Evolutionary conservation across 2,797 vertebrate genomes (phyloP).

Genomic region (Aselliscus stoliczkanus): DNA sequence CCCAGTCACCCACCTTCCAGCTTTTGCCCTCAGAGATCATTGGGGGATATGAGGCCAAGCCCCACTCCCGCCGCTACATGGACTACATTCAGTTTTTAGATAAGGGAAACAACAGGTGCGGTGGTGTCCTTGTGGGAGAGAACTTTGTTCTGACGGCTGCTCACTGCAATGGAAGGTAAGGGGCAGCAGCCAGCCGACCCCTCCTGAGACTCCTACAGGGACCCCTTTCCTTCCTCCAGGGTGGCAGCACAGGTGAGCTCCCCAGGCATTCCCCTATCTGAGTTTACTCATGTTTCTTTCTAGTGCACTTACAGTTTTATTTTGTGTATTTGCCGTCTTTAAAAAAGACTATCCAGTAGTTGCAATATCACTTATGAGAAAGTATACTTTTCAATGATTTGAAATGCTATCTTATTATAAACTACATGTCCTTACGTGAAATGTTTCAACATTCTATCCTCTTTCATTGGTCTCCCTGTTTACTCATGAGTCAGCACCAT

Average conservation of each 20-base stretch:
- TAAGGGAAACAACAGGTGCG: fast-evolving
- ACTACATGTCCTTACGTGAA: not conserved
- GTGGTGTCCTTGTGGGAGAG: not conserved
- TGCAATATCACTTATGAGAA: not conserved
- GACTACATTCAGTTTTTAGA: not conserved
- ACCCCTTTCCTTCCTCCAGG: not conserved
- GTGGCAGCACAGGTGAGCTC: too few relatives aligned
- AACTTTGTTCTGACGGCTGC: conserved; percentile 42
- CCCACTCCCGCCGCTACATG: conserved; percentile 41
- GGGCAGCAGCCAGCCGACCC: not conserved
- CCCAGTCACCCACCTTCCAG: not conserved
- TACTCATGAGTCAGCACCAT: not conserved
- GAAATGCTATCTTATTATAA: not conserved
- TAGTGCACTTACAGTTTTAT: not conserved
- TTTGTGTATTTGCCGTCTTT: not conserved
- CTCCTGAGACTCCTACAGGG: not conserved
- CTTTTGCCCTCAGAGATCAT: conserved; percentile 38
- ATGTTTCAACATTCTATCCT: not conserved
- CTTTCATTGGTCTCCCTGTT: not conserved
- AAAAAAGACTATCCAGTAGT: not conserved
- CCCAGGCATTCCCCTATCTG: too few relatives aligned
- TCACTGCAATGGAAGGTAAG: conserved; percentile 36
- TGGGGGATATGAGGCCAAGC: not conserved
- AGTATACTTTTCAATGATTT: not conserved
- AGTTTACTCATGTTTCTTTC: not conserved